Evolutionary conservation across 2,888 invertebrate species (phyloP).

Genomic region (Lamellibrachia columna): DNA sequence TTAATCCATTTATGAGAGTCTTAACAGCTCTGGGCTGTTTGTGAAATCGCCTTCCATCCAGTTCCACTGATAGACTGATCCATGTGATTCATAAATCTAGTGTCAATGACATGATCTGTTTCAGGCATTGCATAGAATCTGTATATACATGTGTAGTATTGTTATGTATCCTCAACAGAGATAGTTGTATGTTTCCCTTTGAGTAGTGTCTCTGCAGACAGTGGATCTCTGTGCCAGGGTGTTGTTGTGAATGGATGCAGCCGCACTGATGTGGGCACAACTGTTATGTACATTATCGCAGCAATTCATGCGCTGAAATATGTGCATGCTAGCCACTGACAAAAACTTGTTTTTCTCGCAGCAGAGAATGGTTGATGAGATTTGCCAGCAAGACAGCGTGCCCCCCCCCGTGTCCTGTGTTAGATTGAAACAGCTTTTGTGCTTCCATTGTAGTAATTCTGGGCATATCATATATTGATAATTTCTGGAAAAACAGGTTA

Average conservation of each 20-base stretch:
- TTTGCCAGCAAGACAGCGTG: not conserved
- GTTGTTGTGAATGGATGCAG: not conserved
- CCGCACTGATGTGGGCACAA: not conserved
- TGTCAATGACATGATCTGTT: too few relatives aligned
- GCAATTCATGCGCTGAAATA: not conserved
- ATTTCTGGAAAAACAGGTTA: constrained; percentile 6
- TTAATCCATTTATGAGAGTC: too few relatives aligned
- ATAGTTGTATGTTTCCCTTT: too few relatives aligned
- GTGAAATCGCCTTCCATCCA: too few relatives aligned
- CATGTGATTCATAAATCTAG: too few relatives aligned
- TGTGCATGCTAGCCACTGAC: not conserved
- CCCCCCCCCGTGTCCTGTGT: not conserved
- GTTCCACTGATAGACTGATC: too few relatives aligned
- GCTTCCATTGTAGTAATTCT: not conserved
- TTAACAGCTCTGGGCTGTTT: too few relatives aligned
- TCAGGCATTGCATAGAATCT: too few relatives aligned
- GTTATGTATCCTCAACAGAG: too few relatives aligned
- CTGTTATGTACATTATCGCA: not conserved
- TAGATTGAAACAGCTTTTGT: not conserved
- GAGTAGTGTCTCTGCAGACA: not conserved
- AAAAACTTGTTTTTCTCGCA: constrained; percentile 13
- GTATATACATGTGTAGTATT: too few relatives aligned
- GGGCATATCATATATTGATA: not conserved
- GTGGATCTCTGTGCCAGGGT: not conserved
- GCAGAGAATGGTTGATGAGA: constrained; percentile 7